A percentile compares a stretch with the other conserved stretches of the same genome.
phyloP scores from a whole-genome alignment of 1,140 invertebrate genomes.

The Drosophila bifasciata region DNA sequence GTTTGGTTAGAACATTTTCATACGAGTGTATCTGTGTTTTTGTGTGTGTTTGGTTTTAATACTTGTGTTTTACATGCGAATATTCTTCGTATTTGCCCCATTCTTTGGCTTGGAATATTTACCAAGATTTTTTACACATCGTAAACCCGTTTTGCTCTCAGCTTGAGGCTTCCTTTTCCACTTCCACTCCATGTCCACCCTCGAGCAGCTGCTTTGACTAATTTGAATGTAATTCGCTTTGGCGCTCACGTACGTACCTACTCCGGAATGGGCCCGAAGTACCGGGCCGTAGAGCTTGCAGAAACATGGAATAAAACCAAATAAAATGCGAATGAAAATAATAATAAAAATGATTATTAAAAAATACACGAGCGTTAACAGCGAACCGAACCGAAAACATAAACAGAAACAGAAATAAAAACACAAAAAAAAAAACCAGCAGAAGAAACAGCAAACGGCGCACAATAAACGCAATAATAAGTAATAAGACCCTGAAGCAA shows the following conservation, averaged over 20 bases:
- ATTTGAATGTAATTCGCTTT: slow-evolving; percentile 74
- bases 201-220: slow-evolving; percentile 42
- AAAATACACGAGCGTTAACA: slow-evolving; percentile 40
- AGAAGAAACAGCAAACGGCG: slow-evolving; percentile 40
- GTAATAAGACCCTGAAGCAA: slow-evolving; percentile 68
- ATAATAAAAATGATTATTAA: slow-evolving; percentile 21
- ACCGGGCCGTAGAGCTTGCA: slow-evolving; percentile 32
- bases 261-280: no score
- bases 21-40: slow-evolving; percentile 2
- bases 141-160: slow-evolving; percentile 38
- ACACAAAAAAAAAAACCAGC: slow-evolving; percentile 21
- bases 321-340: slow-evolving; percentile 36
- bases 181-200: neutral
- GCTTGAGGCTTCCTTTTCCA: slow-evolving; percentile 17
- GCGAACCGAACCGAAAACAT: slow-evolving; percentile 42
- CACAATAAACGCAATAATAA: slow-evolving; percentile 78
- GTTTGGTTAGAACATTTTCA: slow-evolving; percentile 6
- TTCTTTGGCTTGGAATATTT: slow-evolving; percentile 9
- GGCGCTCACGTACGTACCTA: slow-evolving; percentile 46
- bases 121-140: slow-evolving; percentile 56
- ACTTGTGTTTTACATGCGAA: slow-evolving; percentile 27
- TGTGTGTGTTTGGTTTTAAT: slow-evolving; percentile 26
- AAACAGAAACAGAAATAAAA: slow-evolving; percentile 35
- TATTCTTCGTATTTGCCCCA: slow-evolving; percentile 22
- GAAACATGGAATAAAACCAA: slow-evolving; percentile 47